Conservation (phyloP, 2,113 vertebrate species). For the Dasyornis broadbenti region DNA sequence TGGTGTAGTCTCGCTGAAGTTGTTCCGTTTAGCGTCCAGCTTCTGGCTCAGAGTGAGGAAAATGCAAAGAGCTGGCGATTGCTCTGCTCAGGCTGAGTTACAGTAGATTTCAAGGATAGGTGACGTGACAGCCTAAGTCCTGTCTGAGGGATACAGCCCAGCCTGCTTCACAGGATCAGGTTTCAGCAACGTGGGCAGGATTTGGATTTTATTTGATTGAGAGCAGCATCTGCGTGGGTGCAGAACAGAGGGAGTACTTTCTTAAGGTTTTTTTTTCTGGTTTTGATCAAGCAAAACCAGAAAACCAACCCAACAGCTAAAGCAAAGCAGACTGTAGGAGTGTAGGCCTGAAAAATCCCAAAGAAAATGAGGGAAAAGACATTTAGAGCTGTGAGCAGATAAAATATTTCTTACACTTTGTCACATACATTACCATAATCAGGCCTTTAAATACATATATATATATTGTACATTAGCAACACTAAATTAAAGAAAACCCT, state of each 20-base stretch:
- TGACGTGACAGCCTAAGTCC: fast-evolving
- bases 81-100: neutral
- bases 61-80: neutral
- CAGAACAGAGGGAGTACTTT: neutral
- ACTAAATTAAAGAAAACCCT: neutral
- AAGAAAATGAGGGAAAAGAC: neutral
- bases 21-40: neutral
- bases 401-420: neutral
- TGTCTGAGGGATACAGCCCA: neutral
- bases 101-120: neutral
- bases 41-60: neutral
- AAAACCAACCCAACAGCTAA: neutral
- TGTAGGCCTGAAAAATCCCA: neutral
- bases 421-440: neutral
- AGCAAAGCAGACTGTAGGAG: neutral
- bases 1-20: neutral
- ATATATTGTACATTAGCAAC: neutral
- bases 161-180: neutral
- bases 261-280: neutral
- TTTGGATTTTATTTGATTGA: neutral
- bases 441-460: neutral
- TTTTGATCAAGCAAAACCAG: neutral
- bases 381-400: neutral
- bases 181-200: neutral
- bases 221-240: neutral